Evolutionary conservation across 1,140 invertebrate genomes (phyloP).

Genomic region (Drosophila ogumai): DNA sequence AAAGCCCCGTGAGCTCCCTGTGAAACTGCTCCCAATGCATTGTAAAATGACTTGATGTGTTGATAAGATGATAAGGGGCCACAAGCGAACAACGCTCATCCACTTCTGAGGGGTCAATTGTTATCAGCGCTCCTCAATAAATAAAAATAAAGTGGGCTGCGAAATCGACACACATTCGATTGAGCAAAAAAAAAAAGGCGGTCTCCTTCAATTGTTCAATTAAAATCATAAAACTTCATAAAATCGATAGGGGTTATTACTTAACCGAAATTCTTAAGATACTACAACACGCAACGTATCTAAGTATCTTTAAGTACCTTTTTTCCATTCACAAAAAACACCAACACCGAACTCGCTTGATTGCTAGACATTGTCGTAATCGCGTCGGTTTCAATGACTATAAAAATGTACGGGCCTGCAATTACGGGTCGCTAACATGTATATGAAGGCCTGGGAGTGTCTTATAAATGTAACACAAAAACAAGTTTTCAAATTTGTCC

Average conservation of each 20-base stretch:
- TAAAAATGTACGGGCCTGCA: constrained; percentile 28
- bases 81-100: constrained; percentile 37
- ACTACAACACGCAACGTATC: constrained; percentile 26
- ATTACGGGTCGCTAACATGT: constrained; percentile 33
- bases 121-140: constrained; percentile 59
- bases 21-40: constrained; percentile 11
- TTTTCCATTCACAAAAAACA: constrained; percentile 86
- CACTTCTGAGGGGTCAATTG: constrained; percentile 54
- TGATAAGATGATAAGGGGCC: constrained; percentile 43
- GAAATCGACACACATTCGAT: constrained; percentile 38
- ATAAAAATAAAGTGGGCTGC: constrained; percentile 20
- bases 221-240: constrained; percentile 6
- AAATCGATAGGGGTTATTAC: constrained; percentile 20
- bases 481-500: constrained; percentile 42
- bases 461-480: constrained; percentile 22
- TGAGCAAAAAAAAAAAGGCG: constrained; percentile 10
- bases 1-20: constrained; percentile 5
- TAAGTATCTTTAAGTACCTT: constrained; percentile 76
- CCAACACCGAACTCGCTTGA: constrained; percentile 67
- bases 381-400: constrained; percentile 12
- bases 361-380: constrained; percentile 51
- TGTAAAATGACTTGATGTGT: constrained; percentile 4
- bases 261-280: background rate
- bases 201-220: constrained; percentile 19
- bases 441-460: constrained; percentile 1